Evolutionary conservation across 2,797 vertebrate species (phyloP).

Genomic region (Okamejei kenojei): DNA sequence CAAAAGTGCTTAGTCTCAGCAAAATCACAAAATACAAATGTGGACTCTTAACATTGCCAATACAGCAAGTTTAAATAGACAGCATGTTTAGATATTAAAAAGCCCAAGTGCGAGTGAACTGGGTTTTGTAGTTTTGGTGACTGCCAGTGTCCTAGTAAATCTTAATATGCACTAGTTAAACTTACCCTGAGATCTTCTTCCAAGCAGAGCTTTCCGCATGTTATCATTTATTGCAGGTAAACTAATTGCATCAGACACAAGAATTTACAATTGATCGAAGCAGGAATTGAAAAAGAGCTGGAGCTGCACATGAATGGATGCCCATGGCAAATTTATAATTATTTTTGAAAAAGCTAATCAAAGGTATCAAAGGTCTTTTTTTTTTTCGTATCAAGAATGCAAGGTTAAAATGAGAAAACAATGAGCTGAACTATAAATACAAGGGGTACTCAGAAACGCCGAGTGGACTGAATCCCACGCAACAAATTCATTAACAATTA

Average conservation of each 20-base stretch:
- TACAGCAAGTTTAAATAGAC: conserved; percentile 6
- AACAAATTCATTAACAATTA: conserved; percentile 17
- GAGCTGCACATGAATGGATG: conserved; percentile 9
- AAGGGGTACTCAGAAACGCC: background rate
- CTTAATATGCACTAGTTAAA: background rate
- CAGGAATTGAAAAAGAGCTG: background rate
- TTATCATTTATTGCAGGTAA: conserved; percentile 28
- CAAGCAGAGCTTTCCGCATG: background rate
- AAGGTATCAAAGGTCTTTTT: too few relatives aligned
- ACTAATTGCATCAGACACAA: conserved; percentile 3
- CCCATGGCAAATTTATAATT: conserved; percentile 21
- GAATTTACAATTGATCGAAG: conserved; percentile 16
- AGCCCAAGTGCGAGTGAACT: background rate
- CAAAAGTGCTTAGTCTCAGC: conserved; percentile 11
- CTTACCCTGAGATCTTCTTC: background rate
- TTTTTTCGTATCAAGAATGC: background rate
- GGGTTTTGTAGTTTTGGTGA: background rate
- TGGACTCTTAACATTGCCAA: background rate
- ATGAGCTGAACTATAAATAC: conserved; percentile 11
- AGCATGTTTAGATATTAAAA: background rate
- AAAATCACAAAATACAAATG: conserved; percentile 11
- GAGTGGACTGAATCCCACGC: background rate
- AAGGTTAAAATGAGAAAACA: conserved; percentile 23
- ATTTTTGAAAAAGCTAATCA: conserved; percentile 32
- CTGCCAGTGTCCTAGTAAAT: background rate